phyloP scores from a whole-genome alignment of 2,113 vertebrate species.

The Ammodramus savannarum region DNA sequence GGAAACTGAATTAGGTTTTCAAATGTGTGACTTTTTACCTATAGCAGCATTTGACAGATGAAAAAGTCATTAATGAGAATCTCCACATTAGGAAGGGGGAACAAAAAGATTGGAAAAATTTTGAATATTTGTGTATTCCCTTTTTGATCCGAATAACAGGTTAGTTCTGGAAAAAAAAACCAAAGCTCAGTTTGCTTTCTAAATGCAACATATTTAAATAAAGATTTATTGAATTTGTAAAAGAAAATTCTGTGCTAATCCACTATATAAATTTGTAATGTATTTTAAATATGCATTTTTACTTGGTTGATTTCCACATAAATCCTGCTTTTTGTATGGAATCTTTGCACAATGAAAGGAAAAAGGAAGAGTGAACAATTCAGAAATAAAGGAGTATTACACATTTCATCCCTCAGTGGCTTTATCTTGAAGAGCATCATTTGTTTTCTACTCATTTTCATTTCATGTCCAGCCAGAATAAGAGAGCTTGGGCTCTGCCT shows the following conservation, averaged over 20 bases:
- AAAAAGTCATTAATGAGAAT: neutral
- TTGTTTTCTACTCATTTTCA: constrained; percentile 1
- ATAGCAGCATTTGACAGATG: neutral
- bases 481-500: neutral
- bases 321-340: neutral
- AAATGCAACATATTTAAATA: neutral
- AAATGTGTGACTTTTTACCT: constrained; percentile 23
- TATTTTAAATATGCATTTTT: constrained; percentile 20
- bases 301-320: neutral
- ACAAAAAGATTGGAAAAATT: neutral
- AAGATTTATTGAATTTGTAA: neutral
- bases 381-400: neutral
- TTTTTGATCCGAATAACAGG: constrained; percentile 2
- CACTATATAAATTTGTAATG: neutral
- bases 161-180: neutral
- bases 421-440: neutral
- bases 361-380: neutral
- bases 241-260: neutral
- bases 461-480: neutral
- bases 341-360: neutral
- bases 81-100: neutral
- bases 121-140: neutral
- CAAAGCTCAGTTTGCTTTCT: neutral
- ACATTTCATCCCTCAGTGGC: neutral
- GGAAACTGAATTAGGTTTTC: constrained; percentile 31